phyloP scores from a whole-genome alignment of 2,113 vertebrate species.

The rabbit (Oryctolagus cuniculus) region DNA sequence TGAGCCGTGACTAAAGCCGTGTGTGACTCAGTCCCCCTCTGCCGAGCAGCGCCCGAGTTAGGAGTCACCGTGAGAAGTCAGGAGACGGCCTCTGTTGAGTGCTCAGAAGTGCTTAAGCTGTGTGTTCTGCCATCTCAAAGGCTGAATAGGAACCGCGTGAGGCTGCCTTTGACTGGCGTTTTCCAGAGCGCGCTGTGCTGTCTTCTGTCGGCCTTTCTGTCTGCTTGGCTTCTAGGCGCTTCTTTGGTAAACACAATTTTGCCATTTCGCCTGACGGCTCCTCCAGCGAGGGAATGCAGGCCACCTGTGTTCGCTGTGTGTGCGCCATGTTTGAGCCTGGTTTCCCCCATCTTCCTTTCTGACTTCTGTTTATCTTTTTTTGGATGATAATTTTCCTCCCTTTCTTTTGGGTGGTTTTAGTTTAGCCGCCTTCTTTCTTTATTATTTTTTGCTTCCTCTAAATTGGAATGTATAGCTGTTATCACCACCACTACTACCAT shows the following conservation, averaged over 20 bases:
- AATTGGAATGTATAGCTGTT: neutral
- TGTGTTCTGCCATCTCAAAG: neutral
- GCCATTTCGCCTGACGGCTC: neutral
- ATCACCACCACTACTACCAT: no score
- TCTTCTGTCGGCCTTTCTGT: neutral
- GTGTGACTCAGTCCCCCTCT: neutral
- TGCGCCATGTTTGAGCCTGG: neutral
- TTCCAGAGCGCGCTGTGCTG: neutral
- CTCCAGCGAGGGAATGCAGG: neutral
- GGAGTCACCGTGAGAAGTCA: neutral
- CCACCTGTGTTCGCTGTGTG: neutral
- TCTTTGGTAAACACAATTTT: neutral
- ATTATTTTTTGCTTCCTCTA: neutral
- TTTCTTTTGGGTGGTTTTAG: neutral
- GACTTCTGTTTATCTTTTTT: neutral
- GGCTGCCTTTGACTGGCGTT: neutral
- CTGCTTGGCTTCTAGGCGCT: neutral
- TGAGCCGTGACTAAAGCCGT: neutral
- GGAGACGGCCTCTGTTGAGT: neutral
- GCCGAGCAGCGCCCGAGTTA: neutral
- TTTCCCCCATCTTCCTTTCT: neutral
- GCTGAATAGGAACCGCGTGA: neutral
- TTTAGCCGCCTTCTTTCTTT: neutral
- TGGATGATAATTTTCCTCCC: neutral
- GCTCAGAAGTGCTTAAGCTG: neutral